These are phyloP conservation scores for Otocyon megalotis DNA, from an alignment of 2,113 vertebrate genomes.

Conservation along the genomic window DNA sequence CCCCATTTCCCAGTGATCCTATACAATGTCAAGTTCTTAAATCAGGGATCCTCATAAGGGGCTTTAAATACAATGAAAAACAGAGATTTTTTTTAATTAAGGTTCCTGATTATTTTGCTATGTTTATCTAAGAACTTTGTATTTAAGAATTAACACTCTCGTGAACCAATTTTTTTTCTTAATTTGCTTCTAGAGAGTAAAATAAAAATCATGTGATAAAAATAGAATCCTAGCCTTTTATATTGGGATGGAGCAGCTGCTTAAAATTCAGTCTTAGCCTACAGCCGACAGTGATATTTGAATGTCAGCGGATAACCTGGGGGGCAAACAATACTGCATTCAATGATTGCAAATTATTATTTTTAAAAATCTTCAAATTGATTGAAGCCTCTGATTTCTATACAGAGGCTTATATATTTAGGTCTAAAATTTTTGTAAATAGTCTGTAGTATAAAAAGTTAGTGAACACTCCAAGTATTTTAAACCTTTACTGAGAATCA, in stretches of 20 bases:
- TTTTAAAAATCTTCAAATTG: neutral
- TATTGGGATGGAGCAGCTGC: neutral
- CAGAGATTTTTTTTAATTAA: neutral
- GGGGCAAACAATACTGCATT: neutral
- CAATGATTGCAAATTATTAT: neutral
- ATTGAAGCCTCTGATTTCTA: neutral
- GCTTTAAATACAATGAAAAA: neutral
- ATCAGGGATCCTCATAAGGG: neutral
- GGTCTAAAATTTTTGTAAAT: neutral
- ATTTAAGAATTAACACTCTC: neutral
- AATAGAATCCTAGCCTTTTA: neutral
- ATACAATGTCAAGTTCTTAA: neutral
- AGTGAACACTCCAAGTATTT: neutral
- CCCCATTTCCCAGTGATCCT: neutral
- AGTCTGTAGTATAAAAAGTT: neutral
- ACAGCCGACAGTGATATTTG: neutral
- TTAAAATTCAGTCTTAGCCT: slow-evolving; percentile 31
- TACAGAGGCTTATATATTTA: neutral
- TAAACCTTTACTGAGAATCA: neutral
- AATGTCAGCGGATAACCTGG: neutral
- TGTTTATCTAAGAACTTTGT: neutral
- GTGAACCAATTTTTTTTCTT: neutral
- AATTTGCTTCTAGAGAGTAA: neutral
- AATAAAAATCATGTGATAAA: slow-evolving; percentile 34
- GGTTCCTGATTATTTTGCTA: neutral